Evolutionary conservation across 2,888 invertebrate species (phyloP), one percentile per base, ranked within the genome.

Genomic region (Cataglyphis altisquamis): DNA sequence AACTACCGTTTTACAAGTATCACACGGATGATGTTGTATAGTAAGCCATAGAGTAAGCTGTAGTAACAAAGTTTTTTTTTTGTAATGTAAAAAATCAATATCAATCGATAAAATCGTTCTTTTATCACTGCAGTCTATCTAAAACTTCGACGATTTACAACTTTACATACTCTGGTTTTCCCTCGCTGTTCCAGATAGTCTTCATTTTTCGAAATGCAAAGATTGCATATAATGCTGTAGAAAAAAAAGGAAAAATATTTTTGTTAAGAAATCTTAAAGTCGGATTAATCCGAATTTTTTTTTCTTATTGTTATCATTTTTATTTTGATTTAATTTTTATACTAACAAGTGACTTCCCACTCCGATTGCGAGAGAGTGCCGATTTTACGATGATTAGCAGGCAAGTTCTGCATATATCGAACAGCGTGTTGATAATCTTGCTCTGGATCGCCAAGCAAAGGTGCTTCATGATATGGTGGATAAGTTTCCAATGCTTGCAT

Each of bases 321-420:
- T 21, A 81, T 8, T 60, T 52, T 62, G 1, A 0, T 84, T 83
- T 84, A 83, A 52, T 83, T 82, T 67, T 84, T 67, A 55, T 90
- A 96, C 97, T 97, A 95, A 98, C 98, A 97, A 87, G 97, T 97
- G 85, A 98, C 98, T 95, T 99, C 98, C 99, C 99, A 99, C 95
- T 99, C 99, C 63, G 97, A 96, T 91, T 96, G 96, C 15, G 98
- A 98, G 91, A 99, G 96, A 2, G 99, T 99, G 15, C 99, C 98
- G 89, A 98, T 95, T 66, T 94, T 95, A 29, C 93, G 91, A 84
- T 92, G 92, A 74, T 73, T 72, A 45, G 87, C 91, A 1, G 92
- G 90, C 8, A 90, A 87, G 84, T 94, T 94, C 89, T 95, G 95
- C 92, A 96, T 95, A 93, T 96, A 96, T 68, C 96, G 95, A 84